A percentile compares a stretch with the other conserved stretches of the same genome.
Conservation (phyloP, 2,797 vertebrate species). For the Lates japonicus region DNA sequence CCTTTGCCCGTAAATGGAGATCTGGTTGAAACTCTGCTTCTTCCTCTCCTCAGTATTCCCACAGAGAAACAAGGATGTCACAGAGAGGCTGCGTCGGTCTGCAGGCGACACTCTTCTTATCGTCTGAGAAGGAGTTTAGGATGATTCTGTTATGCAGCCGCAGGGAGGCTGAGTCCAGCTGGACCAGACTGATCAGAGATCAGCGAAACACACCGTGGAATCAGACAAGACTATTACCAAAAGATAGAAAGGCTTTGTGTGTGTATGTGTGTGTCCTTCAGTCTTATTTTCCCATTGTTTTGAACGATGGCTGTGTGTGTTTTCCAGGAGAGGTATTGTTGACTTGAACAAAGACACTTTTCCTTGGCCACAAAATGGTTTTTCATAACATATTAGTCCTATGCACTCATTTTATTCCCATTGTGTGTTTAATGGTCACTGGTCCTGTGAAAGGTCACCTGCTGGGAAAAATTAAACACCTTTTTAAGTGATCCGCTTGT, state of each 20-base stretch:
- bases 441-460: not conserved
- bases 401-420: not conserved
- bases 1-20: not conserved
- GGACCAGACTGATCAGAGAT: constrained; percentile 70
- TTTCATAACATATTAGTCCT: not conserved
- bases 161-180: constrained; percentile 68
- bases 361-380: not conserved
- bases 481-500: not conserved
- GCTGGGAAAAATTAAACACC: not conserved
- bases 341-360: not conserved
- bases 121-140: constrained; percentile 53
- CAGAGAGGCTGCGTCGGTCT: constrained; percentile 57
- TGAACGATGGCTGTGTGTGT: too few species aligned
- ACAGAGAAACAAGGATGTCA: constrained; percentile 53
- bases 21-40: constrained; percentile 26
- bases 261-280: constrained; percentile 16
- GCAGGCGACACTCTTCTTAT: constrained; percentile 71
- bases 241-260: constrained; percentile 46
- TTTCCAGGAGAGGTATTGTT: not conserved
- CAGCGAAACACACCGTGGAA: constrained; percentile 71
- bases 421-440: not conserved
- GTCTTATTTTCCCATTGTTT: constrained; percentile 33
- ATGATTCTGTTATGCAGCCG: constrained; percentile 62
- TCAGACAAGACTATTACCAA: constrained; percentile 74
- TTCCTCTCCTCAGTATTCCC: constrained; percentile 23